phyloP scores from a whole-genome alignment of 2,888 invertebrate species.

The Drosophila borealis region DNA sequence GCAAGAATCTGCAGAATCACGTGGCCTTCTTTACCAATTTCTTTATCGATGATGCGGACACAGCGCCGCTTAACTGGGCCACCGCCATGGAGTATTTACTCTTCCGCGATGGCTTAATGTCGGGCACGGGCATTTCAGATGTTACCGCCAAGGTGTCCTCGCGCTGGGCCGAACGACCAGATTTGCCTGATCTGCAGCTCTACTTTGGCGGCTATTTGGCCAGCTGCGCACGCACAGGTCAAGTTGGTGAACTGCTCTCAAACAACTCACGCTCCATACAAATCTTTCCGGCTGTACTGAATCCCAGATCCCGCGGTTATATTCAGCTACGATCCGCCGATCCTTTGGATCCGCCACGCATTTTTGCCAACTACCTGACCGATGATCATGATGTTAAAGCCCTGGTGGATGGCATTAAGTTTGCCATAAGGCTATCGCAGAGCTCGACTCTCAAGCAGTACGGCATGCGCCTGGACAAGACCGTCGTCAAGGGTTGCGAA shows the following conservation, averaged over 20 bases:
- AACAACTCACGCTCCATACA: slow-evolving; percentile 89
- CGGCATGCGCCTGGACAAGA: slow-evolving; percentile 91
- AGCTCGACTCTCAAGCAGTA: slow-evolving; percentile 89
- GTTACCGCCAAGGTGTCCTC: slow-evolving; percentile 94
- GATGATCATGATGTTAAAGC: slow-evolving; percentile 90
- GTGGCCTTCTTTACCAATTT: slow-evolving; percentile 92
- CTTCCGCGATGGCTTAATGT: slow-evolving; percentile 95
- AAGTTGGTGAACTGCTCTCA: slow-evolving; percentile 91
- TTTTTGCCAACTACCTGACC: slow-evolving; percentile 91
- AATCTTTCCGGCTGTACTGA: slow-evolving; percentile 92
- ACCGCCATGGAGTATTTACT: slow-evolving; percentile 96
- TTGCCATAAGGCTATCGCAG: slow-evolving; percentile 89
- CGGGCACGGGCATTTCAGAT: slow-evolving; percentile 94
- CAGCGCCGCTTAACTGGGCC: slow-evolving; percentile 94
- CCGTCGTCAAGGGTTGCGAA: slow-evolving; percentile 91
- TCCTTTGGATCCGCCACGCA: slow-evolving; percentile 92
- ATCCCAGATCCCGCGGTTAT: slow-evolving; percentile 94
- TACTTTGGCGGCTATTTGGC: slow-evolving; percentile 95
- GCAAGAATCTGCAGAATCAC: slow-evolving; percentile 93
- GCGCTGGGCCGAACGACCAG: slow-evolving; percentile 90
- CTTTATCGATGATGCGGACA: slow-evolving; percentile 93
- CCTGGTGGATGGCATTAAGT: slow-evolving; percentile 93
- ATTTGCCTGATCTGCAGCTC: slow-evolving; percentile 93
- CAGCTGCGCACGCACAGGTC: slow-evolving; percentile 93
- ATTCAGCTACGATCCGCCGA: slow-evolving; percentile 90